Percentiles rank a stretch among this genome's conserved stretches.
phyloP scores from a whole-genome alignment of 2,797 vertebrate genomes.

The Chelidonichthys spinosus region DNA sequence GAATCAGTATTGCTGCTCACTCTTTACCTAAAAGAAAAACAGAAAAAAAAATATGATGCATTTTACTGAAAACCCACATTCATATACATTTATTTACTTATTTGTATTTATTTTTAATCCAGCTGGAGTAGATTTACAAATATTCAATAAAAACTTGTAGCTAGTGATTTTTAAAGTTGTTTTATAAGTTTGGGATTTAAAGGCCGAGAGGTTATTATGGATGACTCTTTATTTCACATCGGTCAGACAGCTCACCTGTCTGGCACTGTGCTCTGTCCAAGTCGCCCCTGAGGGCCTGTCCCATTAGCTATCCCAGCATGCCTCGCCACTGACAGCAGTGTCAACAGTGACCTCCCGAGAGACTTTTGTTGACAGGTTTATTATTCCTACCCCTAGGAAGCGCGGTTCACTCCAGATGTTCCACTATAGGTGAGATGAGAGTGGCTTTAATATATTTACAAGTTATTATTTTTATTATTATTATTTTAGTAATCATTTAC shows the following conservation, averaged over 20 bases:
- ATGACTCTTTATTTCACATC: conserved; percentile 1
- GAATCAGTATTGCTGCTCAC: too few species aligned
- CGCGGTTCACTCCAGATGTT: conserved; percentile 8
- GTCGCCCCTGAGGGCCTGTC: conserved; percentile 38
- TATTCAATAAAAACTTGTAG: neutral
- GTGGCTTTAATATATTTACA: too few species aligned
- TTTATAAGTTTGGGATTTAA: conserved; percentile 6
- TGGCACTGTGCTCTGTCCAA: conserved; percentile 20
- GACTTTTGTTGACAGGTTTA: conserved; percentile 67
- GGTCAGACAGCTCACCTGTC: conserved; percentile 47
- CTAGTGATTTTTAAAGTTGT: neutral
- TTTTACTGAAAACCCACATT: too few species aligned
- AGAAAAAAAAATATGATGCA: too few species aligned
- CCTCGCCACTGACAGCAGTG: conserved; percentile 55
- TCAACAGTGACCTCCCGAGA: conserved; percentile 47
- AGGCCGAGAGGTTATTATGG: neutral
- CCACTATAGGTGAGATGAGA: neutral
- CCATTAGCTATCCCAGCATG: conserved; percentile 61
- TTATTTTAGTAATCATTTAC: neutral
- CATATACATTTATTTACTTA: too few species aligned
- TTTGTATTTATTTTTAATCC: too few species aligned
- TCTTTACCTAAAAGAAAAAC: too few species aligned
- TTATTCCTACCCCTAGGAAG: conserved; percentile 51
- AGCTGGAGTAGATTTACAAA: neutral
- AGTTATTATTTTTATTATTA: neutral